Evolutionary conservation across 2,888 invertebrate genomes (phyloP), one percentile per base, ranked within the genome.

Genomic region (Mycogona germanica): DNA sequence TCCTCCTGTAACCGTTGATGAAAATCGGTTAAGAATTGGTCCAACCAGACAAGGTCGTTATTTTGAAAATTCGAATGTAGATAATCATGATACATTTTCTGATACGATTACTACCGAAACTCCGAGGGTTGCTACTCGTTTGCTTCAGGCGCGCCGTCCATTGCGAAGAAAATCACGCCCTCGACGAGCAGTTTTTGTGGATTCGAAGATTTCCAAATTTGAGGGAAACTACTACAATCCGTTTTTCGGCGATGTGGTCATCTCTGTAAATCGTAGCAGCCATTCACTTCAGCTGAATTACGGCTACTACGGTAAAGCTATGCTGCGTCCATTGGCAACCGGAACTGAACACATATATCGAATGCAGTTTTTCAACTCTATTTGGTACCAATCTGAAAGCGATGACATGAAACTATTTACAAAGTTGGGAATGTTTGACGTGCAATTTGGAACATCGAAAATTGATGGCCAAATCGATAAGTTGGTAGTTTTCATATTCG

Each of bases 341-440:
- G 12, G 35, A 9, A n/a, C 19, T 9, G 30, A 42, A 23, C 28
- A 38, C n/a, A 46, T 49, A 7, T 55, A 55, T 38, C 30, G 32
- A 25, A 52, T 57, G 52, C 17, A 29, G 6, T 57, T 57, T 41
- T 57, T 55, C 17, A 50, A 50, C 38, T 57, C 53, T 35, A 42
- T 57, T 30, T 57, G 57, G 57, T 55, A 55, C 41, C 48, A 47
- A 19, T 55, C 55, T 14, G 57, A 55, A n/a, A 53, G 53, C 40
- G 57, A 57, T 40, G 55, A 57, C 32, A 55, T 45, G 51, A 55
- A 51, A 32, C 29, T 57, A 19, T 51, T 55, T 19, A 25, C 55
- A 1, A 51, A 45, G 14, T 19, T 30, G 25, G 37, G 46, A 23
- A 46, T 55, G 30, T 42, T 57, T 30, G 35, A 51, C 21, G 55